Conservation (phyloP, 2,888 invertebrate species). For the Chrysolina haemoptera region DNA sequence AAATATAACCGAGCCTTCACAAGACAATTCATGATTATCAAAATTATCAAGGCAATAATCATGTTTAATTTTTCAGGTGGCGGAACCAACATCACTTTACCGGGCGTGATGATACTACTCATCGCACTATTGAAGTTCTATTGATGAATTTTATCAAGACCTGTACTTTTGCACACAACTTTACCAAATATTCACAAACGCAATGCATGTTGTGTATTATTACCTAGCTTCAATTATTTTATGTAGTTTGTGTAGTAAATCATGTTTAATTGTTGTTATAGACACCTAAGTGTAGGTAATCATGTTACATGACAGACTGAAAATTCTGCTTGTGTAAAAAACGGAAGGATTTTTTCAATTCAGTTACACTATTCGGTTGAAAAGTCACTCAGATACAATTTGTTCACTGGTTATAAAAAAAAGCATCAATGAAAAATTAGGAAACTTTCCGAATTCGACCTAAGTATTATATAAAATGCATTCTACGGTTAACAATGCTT, state of each 20-base stretch:
- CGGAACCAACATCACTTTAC: constrained; percentile 50
- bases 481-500: no score
- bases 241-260: constrained; percentile 9
- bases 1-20: no score
- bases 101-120: constrained; percentile 52
- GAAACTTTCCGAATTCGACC: no score
- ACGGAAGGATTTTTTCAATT: not conserved
- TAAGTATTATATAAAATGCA: no score
- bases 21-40: no score
- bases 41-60: not conserved
- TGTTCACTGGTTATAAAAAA: no score
- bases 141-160: constrained; percentile 36
- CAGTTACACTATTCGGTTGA: not conserved
- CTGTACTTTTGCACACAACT: constrained; percentile 40
- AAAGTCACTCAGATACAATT: no score
- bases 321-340: constrained; percentile 5
- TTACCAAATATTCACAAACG: constrained; percentile 41
- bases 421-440: no score
- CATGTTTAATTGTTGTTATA: not conserved
- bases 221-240: not conserved
- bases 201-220: constrained; percentile 20
- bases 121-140: constrained; percentile 50
- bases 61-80: constrained; percentile 51
- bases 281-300: not conserved
- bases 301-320: not conserved